These are phyloP conservation scores for Phymastichus coffea DNA, from an alignment of 1,140 invertebrate species.

Conservation along the genomic window DNA sequence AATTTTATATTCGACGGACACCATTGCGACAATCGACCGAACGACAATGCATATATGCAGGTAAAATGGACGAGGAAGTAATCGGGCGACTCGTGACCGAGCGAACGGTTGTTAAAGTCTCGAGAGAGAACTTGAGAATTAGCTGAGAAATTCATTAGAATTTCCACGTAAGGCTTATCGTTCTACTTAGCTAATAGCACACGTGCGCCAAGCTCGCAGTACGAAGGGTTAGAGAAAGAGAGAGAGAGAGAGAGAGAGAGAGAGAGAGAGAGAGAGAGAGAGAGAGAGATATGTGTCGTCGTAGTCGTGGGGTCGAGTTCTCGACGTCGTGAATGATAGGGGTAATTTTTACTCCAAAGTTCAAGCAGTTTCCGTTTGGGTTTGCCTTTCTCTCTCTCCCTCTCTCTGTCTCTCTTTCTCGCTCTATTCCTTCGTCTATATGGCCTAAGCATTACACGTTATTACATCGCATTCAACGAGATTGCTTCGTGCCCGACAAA, in stretches of 20 bases:
- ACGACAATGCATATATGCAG: too few relatives aligned
- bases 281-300: too few relatives aligned
- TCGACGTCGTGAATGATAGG: slow-evolving; percentile 8
- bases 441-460: neutral
- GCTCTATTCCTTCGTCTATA: neutral
- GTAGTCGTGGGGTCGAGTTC: neutral
- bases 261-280: too few relatives aligned
- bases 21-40: too few relatives aligned
- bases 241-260: too few relatives aligned
- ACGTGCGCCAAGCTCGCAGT: neutral
- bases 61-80: neutral
- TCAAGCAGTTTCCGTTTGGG: neutral
- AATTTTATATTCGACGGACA: too few relatives aligned
- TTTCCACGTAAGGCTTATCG: slow-evolving; percentile 31
- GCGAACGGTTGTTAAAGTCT: too few relatives aligned
- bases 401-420: too few relatives aligned
- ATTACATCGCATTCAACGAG: slow-evolving; percentile 6
- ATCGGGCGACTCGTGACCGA: too few relatives aligned
- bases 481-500: slow-evolving; percentile 6
- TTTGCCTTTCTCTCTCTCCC: too few relatives aligned
- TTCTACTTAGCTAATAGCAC: slow-evolving; percentile 28
- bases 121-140: too few relatives aligned
- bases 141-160: slow-evolving; percentile 35
- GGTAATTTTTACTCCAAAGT: slow-evolving; percentile 19
- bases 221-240: slow-evolving; percentile 9